Base-by-base conservation (phyloP, 2,113 vertebrate species). In the Bubalus kerabau region DNA sequence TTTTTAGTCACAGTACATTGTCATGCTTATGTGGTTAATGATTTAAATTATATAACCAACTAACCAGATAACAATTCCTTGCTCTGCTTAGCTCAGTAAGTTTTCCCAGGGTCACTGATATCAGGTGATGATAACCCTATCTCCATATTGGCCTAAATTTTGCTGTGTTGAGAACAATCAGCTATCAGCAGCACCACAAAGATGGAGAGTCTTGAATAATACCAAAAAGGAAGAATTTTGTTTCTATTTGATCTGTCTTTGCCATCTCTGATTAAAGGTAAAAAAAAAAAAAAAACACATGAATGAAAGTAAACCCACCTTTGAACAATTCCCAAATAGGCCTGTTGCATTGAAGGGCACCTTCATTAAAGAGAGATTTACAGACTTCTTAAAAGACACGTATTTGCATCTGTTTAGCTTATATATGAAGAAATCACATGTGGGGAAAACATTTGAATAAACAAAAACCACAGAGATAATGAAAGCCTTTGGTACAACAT, bases 11-110 rank as follows among this genome's bases (percentile, higher is more conserved):
- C 32, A 80, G 16, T 57, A 19, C 40, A 59, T n/a, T 87, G n/a
- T 71, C 96, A 95, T 60, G 56, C 59, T 98, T 91, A 88, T 60
- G 19, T 32, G 84, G 93, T 46, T 78, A 97, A 94, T 80, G 78
- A 85, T 76, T 98, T 94, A 93, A 98, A 97, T 84, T 90, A 71
- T 19, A 90, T 43, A 48, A 96, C 48, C 36, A 98, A 96, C 96
- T 97, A 88, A 94, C 83, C 60, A 84, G 94, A 83, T 78, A 95
- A 91, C 54, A 92, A 32, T 71, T 91, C 43, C 96, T 46, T 91
- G 90, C 30, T 56, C 85, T 97, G 60, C 36, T 91, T 95, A 95
- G 93, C 52, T 98, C 60, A 56, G 91, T 30, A 50, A 30, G 4
- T 6, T 84, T 28, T 87, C 92, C 80, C 64, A 2, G 64, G 64